Evolutionary conservation across 2,888 invertebrate species (phyloP), one percentile per base, ranked within the genome.

Genomic region (Philhelius pedissequus): DNA sequence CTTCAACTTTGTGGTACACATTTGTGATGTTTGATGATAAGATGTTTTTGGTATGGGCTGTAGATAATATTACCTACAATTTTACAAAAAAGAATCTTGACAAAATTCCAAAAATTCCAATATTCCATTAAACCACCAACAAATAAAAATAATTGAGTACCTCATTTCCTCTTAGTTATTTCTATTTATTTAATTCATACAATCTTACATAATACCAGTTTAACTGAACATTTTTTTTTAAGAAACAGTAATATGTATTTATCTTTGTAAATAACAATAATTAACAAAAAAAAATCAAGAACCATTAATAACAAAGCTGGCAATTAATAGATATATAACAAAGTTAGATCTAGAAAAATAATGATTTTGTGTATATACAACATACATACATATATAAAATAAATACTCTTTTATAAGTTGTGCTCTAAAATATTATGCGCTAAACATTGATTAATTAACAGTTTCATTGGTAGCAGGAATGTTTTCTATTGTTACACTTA

Each of bases 391-490:
- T 32, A 32, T 32, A 45, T 15, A 62, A 54, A 30, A 64, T 27
- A 66, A 43, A 52, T 45, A 62, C 30, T 79, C 58, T 81, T 50
- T 73, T 18, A 30, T 66, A 76, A 76, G 66, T 76, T 81, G 80
- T 75, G 80, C 76, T 58, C 38, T 76, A 58, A 76, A 43, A 58
- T 43, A 54, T 27, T 52, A 38, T 79, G 60, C 50, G 45, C 52
- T 38, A 52, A 40, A 30, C 54, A 66, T 79, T 66, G 13, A 45
- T 43, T 60, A 66, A 76, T n/a, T n/a, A n/a, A 60, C 20, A 68
- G 77, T 45, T 77, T 43, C 50, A 30, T 71, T 71, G 60, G 52
- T 58, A 52, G 71, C 71, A 76, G 81, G 81, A 81, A 81, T 81
- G 81, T 80, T 15, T n/a, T 81, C 25, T 76, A 25, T 58, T 60